Conservation (phyloP, 2,113 vertebrate species). For the Vimba vimba region DNA sequence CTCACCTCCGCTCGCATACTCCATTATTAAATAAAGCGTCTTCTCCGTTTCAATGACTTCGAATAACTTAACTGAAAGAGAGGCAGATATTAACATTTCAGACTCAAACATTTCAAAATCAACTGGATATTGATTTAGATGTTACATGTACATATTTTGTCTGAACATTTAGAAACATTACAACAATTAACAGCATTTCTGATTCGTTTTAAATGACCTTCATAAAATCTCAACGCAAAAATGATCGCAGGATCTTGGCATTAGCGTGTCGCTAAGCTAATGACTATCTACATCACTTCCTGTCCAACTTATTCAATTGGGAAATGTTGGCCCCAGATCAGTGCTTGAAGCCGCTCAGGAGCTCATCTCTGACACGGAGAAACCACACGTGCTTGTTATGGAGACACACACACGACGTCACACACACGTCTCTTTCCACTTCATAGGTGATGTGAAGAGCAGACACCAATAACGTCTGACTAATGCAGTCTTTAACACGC, state of each 20-base stretch:
- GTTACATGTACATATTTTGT: too few species aligned
- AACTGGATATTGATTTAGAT: neutral
- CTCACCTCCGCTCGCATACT: constrained; percentile 83
- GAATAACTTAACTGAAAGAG: constrained; percentile 81
- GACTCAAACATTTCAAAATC: neutral
- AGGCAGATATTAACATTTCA: constrained; percentile 6
- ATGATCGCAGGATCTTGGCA: too few species aligned
- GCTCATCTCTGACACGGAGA: neutral
- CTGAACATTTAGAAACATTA: too few species aligned
- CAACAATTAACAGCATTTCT: too few species aligned
- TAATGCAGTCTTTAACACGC: too few species aligned
- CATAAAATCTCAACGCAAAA: too few species aligned
- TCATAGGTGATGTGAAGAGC: neutral
- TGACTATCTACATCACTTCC: too few species aligned
- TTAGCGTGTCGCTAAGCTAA: too few species aligned
- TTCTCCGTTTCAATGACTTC: constrained; percentile 72
- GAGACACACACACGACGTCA: neutral
- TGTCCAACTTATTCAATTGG: too few species aligned
- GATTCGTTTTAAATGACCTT: too few species aligned
- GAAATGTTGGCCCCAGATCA: neutral
- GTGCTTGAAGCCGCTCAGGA: neutral
- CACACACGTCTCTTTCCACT: neutral
- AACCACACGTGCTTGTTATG: neutral
- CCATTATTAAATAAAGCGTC: constrained; percentile 84
- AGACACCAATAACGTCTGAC: neutral